Evolutionary conservation across 1,140 invertebrate species (phyloP).

Genomic region (Drosophila pallidifrons): DNA sequence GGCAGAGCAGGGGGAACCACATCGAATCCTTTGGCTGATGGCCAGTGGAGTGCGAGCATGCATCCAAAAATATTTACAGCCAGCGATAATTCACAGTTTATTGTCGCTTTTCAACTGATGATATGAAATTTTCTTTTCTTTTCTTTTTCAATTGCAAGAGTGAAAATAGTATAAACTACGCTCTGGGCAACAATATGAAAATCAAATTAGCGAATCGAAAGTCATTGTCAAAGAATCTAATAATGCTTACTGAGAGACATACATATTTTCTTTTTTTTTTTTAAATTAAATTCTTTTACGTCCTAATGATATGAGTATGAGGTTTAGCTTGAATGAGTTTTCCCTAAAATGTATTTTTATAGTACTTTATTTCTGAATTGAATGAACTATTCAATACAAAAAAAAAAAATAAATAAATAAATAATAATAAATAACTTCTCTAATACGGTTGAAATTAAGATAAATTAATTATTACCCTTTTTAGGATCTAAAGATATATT

Average conservation of each 20-base stretch:
- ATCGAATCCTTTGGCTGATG: conserved; percentile 27
- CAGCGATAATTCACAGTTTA: conserved; percentile 45
- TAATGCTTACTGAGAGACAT: neutral
- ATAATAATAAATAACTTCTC: too few species aligned
- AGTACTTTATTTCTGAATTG: too few species aligned
- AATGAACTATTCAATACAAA: too few species aligned
- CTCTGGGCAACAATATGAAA: neutral
- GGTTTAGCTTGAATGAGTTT: too few species aligned
- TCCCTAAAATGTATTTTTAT: too few species aligned
- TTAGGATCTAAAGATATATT: too few species aligned
- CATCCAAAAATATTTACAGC: conserved; percentile 28
- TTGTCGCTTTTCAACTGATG: conserved; percentile 42
- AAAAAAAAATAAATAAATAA: too few species aligned
- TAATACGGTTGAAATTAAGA: too few species aligned
- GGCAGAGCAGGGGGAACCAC: conserved; percentile 1
- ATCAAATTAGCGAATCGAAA: neutral
- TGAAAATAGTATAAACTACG: conserved; percentile 1
- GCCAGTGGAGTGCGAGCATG: conserved; percentile 23
- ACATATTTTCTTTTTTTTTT: too few species aligned
- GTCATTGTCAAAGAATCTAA: neutral
- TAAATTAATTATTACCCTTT: too few species aligned
- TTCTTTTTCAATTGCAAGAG: neutral
- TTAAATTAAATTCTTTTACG: too few species aligned
- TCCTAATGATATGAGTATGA: too few species aligned
- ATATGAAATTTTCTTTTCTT: conserved; percentile 46